Base-by-base conservation (phyloP, 2,113 vertebrate genomes). In the Tachysurus vachellii region DNA sequence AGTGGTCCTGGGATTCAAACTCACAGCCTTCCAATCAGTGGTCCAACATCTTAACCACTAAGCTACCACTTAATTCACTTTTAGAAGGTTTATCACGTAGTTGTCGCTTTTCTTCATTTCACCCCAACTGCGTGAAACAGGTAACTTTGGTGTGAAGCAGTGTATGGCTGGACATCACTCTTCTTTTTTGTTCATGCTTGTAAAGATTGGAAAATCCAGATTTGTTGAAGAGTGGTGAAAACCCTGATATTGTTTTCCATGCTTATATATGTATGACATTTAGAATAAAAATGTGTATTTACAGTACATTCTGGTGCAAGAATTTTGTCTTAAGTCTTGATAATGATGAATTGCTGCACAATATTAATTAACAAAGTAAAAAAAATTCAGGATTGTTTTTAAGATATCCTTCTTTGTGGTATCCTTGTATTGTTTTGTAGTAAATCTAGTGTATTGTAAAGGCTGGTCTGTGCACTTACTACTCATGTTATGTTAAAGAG, bases 401-500 rank as follows among this genome's bases (percentile, higher is more conserved):
- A 50, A 21, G 7, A 50, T 23, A 59, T 56, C 7, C 31, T 81
- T 11, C 0, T 68, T 26, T 31, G n/a, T 66, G n/a, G 31, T 73
- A 44, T 73, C 8, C 73, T 50, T 31, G 5, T 68, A 70, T 53
- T 70, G 62, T 56, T 70, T 31, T 83, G 47, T 70, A 68, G 82
- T 68, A 68, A 83, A 68, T 8, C 3, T 31, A 83, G 68, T 53
- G 16, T 19, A 47, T 12, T 83, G 59, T 23, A 47, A 66, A 44
- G 81, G 26, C n/a, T 83, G 36, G 47, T 50, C 64, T 83, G 64
- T 66, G 44, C 16, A 66, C 62, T 73, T 50, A 44, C 57, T 50
- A 57, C 66, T 88, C 23, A 9, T 75, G 36, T 66, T 36, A 68
- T 50, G 75, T 36, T 85, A 62, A 88, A 81, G n/a, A 64, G 59